Conservation (phyloP, 2,888 invertebrate genomes). For the Callyntrura sp. region DNA sequence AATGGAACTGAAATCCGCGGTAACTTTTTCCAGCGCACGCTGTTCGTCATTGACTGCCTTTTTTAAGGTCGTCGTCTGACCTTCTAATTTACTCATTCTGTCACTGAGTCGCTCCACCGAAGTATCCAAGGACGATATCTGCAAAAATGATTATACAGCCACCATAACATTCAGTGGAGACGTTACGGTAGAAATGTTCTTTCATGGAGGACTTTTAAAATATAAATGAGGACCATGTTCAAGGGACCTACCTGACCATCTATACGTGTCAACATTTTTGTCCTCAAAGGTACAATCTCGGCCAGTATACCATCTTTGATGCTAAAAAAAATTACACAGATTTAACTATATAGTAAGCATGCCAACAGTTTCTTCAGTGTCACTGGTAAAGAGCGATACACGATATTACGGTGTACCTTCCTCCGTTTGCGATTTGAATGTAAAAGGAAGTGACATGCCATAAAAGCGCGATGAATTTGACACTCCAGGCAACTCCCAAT, state of each 20-base stretch:
- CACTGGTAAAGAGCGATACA: too few species aligned
- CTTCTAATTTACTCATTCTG: background rate
- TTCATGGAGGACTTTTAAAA: too few species aligned
- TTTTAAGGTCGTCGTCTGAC: background rate
- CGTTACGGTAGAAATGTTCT: too few species aligned
- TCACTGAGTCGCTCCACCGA: background rate
- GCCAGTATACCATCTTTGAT: background rate
- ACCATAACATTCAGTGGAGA: too few species aligned
- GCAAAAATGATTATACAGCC: too few species aligned
- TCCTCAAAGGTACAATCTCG: background rate
- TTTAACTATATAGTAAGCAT: too few species aligned
- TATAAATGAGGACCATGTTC: too few species aligned
- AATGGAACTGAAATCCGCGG: background rate
- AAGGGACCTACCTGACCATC: background rate
- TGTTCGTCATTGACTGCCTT: slow-evolving; percentile 4
- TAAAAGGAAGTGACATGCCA: background rate
- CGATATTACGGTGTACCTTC: too few species aligned
- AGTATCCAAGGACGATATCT: slow-evolving; percentile 32
- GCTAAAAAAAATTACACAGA: too few species aligned
- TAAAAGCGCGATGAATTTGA: background rate
- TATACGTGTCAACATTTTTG: background rate
- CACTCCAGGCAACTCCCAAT: background rate
- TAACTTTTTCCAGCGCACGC: slow-evolving; percentile 20
- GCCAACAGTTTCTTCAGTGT: too few species aligned
- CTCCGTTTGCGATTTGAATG: too few species aligned